Evolutionary conservation across 1,140 invertebrate species (phyloP).

Genomic region (Drosophila equinoxialis): DNA sequence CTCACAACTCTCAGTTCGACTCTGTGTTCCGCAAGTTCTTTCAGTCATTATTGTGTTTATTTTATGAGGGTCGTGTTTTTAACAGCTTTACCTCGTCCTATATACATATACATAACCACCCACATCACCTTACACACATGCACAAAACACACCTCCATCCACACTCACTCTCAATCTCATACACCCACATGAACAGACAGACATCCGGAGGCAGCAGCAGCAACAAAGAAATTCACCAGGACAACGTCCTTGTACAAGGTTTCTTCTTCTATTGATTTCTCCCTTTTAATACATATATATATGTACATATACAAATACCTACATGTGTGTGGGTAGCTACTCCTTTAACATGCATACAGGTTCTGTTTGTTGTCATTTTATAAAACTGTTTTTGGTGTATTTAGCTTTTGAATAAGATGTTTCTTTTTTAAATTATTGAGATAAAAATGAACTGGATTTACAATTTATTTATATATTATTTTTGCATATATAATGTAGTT

Average conservation of each 20-base stretch:
- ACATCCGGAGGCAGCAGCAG: background rate
- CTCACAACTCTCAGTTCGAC: background rate
- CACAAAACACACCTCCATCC: background rate
- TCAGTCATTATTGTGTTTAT: constrained; percentile 29
- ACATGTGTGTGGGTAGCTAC: too few species aligned
- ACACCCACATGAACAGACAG: background rate
- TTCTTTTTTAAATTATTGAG: background rate
- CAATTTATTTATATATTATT: too few species aligned
- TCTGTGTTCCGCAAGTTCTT: constrained; percentile 6
- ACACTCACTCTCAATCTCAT: background rate
- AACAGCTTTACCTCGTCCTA: constrained; percentile 12
- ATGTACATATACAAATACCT: background rate
- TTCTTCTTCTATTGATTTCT: constrained; percentile 14
- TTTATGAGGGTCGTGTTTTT: constrained; percentile 18
- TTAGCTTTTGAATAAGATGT: background rate
- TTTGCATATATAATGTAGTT: too few species aligned
- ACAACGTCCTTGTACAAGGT: constrained; percentile 11
- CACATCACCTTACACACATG: background rate
- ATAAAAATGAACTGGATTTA: too few species aligned
- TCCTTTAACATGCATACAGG: background rate
- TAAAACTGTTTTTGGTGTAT: background rate
- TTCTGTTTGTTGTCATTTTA: background rate
- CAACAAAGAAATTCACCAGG: constrained; percentile 5
- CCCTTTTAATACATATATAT: background rate
- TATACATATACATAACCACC: background rate